Percentiles rank a stretch among this genome's conserved stretches.
These are phyloP conservation scores for Hirtodrosophila confusa DNA, from an alignment of 2,888 invertebrate genomes.

Conservation along the genomic window DNA sequence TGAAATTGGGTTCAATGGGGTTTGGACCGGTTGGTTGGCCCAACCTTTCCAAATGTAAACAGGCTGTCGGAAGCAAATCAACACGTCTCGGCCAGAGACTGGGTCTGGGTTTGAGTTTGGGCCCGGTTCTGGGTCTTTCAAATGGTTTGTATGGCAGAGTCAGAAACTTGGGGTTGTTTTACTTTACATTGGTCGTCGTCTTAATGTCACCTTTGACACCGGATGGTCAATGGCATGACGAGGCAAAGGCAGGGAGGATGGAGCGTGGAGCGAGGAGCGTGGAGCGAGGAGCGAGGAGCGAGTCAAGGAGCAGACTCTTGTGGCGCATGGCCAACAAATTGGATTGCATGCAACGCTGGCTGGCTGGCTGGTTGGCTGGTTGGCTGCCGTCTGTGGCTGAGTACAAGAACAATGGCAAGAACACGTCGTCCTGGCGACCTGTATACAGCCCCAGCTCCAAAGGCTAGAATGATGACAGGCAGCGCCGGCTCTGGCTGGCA, in stretches of 20 bases:
- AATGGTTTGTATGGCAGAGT: constrained; percentile 12
- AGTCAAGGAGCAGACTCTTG: neutral
- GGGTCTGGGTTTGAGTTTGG: neutral
- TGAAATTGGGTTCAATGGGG: constrained; percentile 34
- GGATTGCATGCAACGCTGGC: constrained; percentile 33
- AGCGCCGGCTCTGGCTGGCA: constrained; percentile 20
- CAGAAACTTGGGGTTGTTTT: constrained; percentile 38
- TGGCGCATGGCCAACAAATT: constrained; percentile 34
- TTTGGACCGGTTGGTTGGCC: constrained; percentile 16
- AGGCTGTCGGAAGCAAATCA: constrained; percentile 52
- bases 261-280: too few relatives aligned
- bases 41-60: constrained; percentile 16
- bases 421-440: constrained; percentile 55
- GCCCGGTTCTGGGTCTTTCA: constrained; percentile 6
- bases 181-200: constrained; percentile 40
- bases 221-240: constrained; percentile 58
- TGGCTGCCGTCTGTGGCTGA: constrained; percentile 15
- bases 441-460: too few relatives aligned
- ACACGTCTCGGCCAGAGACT: constrained; percentile 32
- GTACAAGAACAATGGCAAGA: constrained; percentile 17
- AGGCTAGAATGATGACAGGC: too few relatives aligned
- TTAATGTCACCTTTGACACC: constrained; percentile 69
- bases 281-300: too few relatives aligned
- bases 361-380: neutral
- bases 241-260: constrained; percentile 12